Percentiles rank a stretch among this genome's conserved stretches.
Conservation (phyloP, 2,888 invertebrate species). For the Parthenolecanium corni region DNA sequence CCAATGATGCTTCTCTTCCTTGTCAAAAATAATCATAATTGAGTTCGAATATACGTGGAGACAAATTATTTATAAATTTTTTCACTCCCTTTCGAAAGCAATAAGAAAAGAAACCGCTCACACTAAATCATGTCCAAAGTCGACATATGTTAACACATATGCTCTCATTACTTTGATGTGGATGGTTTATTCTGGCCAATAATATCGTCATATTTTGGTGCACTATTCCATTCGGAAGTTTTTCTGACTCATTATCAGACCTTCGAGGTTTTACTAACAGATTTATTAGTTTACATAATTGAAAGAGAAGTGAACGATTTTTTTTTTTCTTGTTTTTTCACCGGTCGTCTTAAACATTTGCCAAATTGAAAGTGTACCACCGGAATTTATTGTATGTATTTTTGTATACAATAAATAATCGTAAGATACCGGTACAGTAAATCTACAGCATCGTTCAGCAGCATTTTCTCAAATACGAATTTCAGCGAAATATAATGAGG, state of each 20-base stretch:
- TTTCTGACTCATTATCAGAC: constrained; percentile 23
- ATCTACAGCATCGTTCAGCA: too few relatives aligned
- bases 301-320: constrained; percentile 15
- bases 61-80: constrained; percentile 27
- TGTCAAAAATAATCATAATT: background rate
- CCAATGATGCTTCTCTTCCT: too few relatives aligned
- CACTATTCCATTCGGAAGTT: constrained; percentile 13
- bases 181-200: constrained; percentile 24
- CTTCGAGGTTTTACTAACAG: constrained; percentile 14
- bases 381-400: constrained; percentile 16
- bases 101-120: background rate
- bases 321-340: constrained; percentile 8
- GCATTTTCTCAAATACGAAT: too few relatives aligned
- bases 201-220: constrained; percentile 17
- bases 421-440: too few relatives aligned
- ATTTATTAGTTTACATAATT: constrained; percentile 23
- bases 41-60: constrained; percentile 16
- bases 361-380: constrained; percentile 5
- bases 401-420: constrained; percentile 6
- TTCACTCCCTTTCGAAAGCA: background rate
- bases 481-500: too few relatives aligned
- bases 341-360: constrained; percentile 11
- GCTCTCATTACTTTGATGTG: constrained; percentile 27
- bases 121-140: constrained; percentile 23
- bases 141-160: constrained; percentile 26